A percentile compares a stretch with the other conserved stretches of the same genome.
Evolutionary conservation across 2,888 invertebrate genomes (phyloP).

Genomic region (Noctuana brunneofusca): DNA sequence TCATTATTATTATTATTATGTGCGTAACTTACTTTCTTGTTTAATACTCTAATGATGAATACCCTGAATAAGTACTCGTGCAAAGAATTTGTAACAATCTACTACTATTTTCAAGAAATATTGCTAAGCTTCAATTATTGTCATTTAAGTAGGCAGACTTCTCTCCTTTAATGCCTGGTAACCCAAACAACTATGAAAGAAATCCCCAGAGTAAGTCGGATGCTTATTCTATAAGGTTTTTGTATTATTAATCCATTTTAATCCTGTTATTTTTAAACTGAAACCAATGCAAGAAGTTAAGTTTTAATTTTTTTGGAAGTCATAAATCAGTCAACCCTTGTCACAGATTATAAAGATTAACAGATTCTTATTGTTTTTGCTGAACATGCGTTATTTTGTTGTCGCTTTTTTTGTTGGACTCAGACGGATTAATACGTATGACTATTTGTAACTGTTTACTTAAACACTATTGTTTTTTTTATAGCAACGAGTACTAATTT

Average conservation of each 20-base stretch:
- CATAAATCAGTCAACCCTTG: conserved; percentile 35
- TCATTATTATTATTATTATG: no score
- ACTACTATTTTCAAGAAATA: no score
- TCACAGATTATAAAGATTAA: conserved; percentile 41
- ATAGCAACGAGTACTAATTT: neutral
- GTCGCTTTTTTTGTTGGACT: conserved; percentile 9
- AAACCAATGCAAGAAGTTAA: conserved; percentile 3
- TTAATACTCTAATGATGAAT: no score
- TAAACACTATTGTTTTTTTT: neutral
- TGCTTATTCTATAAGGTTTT: conserved; percentile 15
- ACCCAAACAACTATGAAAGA: neutral
- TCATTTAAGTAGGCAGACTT: neutral
- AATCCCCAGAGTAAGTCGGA: conserved; percentile 10
- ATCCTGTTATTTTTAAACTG: conserved; percentile 29
- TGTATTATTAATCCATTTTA: conserved; percentile 43
- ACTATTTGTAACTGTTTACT: neutral
- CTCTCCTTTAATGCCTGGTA: neutral
- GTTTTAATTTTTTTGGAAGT: conserved; percentile 19
- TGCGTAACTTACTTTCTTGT: no score
- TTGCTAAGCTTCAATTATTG: neutral
- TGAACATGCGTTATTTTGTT: neutral
- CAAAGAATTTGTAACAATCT: no score
- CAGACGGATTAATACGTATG: neutral
- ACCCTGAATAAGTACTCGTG: no score
- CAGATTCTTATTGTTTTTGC: conserved; percentile 32